phyloP scores from a whole-genome alignment of 2,888 invertebrate species.

The Mystacides longicornis region DNA sequence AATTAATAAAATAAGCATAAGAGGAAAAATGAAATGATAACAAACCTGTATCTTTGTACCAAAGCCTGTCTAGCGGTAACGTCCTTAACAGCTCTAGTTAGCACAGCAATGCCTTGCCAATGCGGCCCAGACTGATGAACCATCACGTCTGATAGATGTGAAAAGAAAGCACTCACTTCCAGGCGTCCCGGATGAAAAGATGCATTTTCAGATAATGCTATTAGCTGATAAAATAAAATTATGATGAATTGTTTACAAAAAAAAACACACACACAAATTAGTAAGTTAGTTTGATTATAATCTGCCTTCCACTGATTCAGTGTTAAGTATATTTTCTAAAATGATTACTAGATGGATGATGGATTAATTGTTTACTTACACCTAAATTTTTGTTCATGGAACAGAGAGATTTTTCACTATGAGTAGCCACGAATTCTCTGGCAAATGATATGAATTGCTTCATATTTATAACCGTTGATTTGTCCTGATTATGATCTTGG shows the following conservation, averaged over 20 bases:
- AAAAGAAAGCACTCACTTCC: constrained; percentile 59
- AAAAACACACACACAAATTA: not conserved
- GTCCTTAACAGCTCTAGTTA: constrained; percentile 7
- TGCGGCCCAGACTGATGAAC: constrained; percentile 50
- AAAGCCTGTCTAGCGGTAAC: constrained; percentile 44
- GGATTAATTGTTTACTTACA: constrained; percentile 31
- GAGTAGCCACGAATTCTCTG: constrained; percentile 46
- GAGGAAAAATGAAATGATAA: too few species aligned
- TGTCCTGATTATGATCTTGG: not conserved
- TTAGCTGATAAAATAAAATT: constrained; percentile 42
- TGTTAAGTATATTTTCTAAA: not conserved
- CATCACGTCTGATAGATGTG: constrained; percentile 58
- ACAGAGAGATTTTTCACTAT: constrained; percentile 45
- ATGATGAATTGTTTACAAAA: not conserved
- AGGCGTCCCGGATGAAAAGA: constrained; percentile 60
- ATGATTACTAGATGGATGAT: not conserved
- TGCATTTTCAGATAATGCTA: constrained; percentile 56
- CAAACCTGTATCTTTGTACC: constrained; percentile 59
- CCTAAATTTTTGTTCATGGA: constrained; percentile 48
- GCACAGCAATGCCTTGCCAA: constrained; percentile 60
- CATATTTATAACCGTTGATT: constrained; percentile 28
- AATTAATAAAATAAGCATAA: too few species aligned
- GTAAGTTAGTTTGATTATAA: not conserved
- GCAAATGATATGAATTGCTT: constrained; percentile 49
- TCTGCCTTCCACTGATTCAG: not conserved